Evolutionary conservation across 2,888 invertebrate species (phyloP), one percentile per base, ranked within the genome.

Genomic region (Neoitamus cyanurus): DNA sequence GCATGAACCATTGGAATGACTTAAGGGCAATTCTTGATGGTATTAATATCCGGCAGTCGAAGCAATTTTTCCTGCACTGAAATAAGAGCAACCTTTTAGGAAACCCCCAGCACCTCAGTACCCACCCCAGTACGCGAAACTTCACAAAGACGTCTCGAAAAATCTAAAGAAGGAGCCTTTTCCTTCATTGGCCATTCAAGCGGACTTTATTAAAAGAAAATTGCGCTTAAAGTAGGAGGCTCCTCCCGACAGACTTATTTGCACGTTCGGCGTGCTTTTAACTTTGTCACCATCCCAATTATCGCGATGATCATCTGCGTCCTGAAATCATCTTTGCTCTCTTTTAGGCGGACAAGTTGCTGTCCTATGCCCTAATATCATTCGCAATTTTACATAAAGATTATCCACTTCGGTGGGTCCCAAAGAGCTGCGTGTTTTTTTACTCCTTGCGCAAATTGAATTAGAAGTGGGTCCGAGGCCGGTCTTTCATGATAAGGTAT

Each of bases 261-360:
- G 58, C n/a, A 70, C 73, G 34, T 34, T 13, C 28, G 37, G 69
- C 37, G 5, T 36, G 36, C 73, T 73, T 36, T 73, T 34, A 73
- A 73, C 36, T 30, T 73, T 36, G 36, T 73, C 73, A 73, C 73
- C 73, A 73, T 73, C 31, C 34, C 20, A 73, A 34, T 73, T 73
- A 73, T 73, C 73, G 36, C 9, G 72, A 73, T 73, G 34, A 20
- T 73, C 72, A 34, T 73, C 34, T 34, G 15, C 15, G 58, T 58
- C 58, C 25, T 25, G 58, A 20, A 58, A 25, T 58, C 58, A 58
- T 25, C 58, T 20, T 25, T 1, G n/a, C 15, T 42, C 9, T 25
- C 20, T 9, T 20, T 58, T 20, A 20, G 58, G 9, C 2, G 25
- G 58, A 25, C 42, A 58, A 58, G 25, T 48, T 6, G 4, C 34